Conservation (phyloP, 2,113 vertebrate species). For the Malaclemys terrapin region DNA sequence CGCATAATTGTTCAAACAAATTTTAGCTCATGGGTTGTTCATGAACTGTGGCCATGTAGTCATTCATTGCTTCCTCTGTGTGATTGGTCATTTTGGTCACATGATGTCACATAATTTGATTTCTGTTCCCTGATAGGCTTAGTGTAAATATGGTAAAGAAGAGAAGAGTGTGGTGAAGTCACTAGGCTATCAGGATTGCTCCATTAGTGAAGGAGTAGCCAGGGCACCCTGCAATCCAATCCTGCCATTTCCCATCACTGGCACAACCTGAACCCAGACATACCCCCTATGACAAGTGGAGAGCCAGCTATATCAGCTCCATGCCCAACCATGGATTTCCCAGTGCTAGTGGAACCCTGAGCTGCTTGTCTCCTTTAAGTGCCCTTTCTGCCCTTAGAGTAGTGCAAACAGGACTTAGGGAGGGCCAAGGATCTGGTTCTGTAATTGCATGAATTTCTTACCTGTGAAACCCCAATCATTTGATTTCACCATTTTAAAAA, state of each 20-base stretch:
- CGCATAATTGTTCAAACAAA: neutral
- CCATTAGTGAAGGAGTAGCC: neutral
- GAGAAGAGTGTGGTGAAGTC: neutral
- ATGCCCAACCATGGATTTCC: neutral
- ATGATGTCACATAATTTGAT: accelerated
- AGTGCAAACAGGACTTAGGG: neutral
- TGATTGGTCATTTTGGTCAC: neutral
- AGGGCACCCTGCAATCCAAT: neutral
- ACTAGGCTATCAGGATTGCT: neutral
- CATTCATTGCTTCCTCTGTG: neutral
- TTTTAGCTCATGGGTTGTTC: neutral
- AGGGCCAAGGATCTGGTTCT: neutral
- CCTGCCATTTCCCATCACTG: neutral
- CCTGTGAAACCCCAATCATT: no score
- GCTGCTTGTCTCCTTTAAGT: neutral
- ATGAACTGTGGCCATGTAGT: neutral
- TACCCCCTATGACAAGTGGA: neutral
- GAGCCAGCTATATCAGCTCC: neutral
- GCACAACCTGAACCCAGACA: neutral
- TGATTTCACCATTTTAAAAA: no score
- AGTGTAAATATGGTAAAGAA: neutral
- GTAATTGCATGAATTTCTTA: neutral
- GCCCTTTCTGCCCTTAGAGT: neutral
- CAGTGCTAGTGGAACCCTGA: neutral
- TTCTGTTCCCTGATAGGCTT: neutral